Evolutionary conservation across 2,113 vertebrate genomes (phyloP).

Genomic region (Melospiza georgiana): DNA sequence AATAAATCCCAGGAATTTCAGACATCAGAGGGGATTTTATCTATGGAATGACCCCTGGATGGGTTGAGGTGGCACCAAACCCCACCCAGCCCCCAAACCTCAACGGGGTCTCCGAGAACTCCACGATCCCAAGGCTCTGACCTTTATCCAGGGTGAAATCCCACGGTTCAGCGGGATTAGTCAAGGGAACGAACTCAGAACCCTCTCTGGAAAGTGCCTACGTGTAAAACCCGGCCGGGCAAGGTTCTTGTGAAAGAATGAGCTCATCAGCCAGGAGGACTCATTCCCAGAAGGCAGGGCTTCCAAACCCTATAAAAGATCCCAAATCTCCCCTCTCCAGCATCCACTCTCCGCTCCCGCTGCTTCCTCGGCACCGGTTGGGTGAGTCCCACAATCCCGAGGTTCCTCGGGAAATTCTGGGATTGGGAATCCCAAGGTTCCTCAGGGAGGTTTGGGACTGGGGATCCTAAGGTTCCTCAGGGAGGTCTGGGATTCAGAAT

Average conservation of each 20-base stretch:
- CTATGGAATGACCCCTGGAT: no score
- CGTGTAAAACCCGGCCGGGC: constrained; percentile 25
- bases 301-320: constrained; percentile 59
- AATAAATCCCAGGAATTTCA: not conserved
- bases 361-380: not conserved
- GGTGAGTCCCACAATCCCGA: not conserved
- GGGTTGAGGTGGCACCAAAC: not conserved
- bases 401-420: rapidly evolving
- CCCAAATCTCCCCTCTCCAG: not conserved
- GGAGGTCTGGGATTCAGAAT: no score
- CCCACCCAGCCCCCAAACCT: not conserved
- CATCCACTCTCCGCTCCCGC: not conserved
- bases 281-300: constrained; percentile 65
- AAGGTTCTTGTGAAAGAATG: constrained; percentile 51
- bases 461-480: no score
- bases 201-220: not conserved
- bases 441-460: not conserved
- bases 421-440: not conserved
- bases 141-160: not conserved
- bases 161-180: not conserved
- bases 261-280: constrained; percentile 55
- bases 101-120: rapidly evolving
- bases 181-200: not conserved
- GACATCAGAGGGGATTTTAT: rapidly evolving
- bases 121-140: rapidly evolving